Conservation (phyloP, 2,113 vertebrate species). For the Microtus pennsylvanicus region DNA sequence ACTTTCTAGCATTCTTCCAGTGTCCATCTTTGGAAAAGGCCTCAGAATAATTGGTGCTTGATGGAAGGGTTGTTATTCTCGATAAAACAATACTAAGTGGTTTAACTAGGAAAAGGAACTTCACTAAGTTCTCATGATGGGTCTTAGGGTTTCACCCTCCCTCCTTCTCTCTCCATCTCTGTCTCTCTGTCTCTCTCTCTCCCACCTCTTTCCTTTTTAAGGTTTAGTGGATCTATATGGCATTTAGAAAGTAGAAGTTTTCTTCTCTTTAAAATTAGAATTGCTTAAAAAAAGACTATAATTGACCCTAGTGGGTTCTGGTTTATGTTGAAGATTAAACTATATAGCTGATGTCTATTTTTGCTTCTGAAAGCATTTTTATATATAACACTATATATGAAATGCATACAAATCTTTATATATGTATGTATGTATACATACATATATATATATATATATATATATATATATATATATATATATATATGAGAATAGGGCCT, state of each 20-base stretch:
- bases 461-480: no score
- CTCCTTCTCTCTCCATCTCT: neutral
- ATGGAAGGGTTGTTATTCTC: constrained; percentile 33
- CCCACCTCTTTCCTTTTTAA: neutral
- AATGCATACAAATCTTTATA: neutral
- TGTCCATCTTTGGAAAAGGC: neutral
- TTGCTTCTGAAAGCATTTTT: neutral
- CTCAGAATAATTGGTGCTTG: neutral
- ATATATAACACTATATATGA: neutral
- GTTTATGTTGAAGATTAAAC: neutral
- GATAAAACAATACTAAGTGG: neutral
- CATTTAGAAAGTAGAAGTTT: constrained; percentile 27
- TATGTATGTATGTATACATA: neutral
- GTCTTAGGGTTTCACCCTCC: neutral
- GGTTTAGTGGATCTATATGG: neutral
- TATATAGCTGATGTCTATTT: neutral
- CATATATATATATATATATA: no score
- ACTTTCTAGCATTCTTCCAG: neutral
- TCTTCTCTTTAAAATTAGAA: constrained; percentile 41
- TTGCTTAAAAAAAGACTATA: neutral
- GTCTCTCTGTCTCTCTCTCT: neutral
- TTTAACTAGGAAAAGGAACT: constrained; percentile 32
- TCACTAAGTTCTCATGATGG: constrained; percentile 3
- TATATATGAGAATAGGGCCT: neutral
- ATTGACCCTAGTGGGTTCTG: neutral